Base-by-base conservation (phyloP, 1,140 invertebrate species). In the Mya arenaria region DNA sequence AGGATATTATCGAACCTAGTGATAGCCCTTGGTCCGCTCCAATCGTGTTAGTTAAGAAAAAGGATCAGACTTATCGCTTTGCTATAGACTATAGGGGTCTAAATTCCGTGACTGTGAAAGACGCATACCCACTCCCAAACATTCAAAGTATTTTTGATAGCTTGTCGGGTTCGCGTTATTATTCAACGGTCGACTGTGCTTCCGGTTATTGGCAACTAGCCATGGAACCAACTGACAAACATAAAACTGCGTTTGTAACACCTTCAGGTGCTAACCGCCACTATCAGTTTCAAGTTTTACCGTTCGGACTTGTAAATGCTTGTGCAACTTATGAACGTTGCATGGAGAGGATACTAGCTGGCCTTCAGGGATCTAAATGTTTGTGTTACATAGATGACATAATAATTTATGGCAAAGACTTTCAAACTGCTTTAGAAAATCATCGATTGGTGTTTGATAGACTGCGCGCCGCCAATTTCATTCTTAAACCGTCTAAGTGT, bases 71-170 rank as follows among this genome's bases (percentile, higher is more conserved):
- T 62, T 52, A 88, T 28, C 85, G 92, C 73, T 80, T 94, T 80
- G 93, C 90, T 82, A 80, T 94, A 0, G 93, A 94, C 86, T 95
- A 90, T 84, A 52, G 93, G 36, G 58, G 75, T 36, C 44, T 95
- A 15, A 94, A 94, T 85, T 8, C 4, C 71, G 86, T 82, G 0
- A 94, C 91, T 0, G 85, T 88, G 0, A 84, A 87, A 37, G 93
- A 95, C 84, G 88, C 82, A 41, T 95, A 93, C 83, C 94, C 94
- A 85, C 68, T 94, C 5, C 94, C 58, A n/a, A 73, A 44, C 10
- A 52, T 69, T 37, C 41, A 78, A 28, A 75, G 83, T 36, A 44
- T 25, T 1, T 30, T 78, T 32, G 73, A 78, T 72, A 28, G 37
- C 5, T 39, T 83, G 19, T 17, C 63, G 37, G 60, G 62, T 1